These are phyloP conservation scores for Andrena bucephala DNA, from an alignment of 2,888 invertebrate species.

Conservation along the genomic window DNA sequence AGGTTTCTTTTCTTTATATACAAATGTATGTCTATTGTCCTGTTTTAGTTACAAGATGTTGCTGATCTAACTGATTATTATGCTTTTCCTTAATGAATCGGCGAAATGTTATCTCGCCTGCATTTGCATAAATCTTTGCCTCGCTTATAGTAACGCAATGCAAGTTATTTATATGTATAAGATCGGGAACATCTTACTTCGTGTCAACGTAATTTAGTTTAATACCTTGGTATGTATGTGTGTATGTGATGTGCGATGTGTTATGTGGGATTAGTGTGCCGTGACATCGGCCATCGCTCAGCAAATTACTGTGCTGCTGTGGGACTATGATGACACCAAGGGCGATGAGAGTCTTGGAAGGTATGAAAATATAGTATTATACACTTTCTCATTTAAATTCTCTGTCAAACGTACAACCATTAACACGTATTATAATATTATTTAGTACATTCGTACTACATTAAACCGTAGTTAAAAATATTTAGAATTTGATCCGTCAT, in stretches of 20 bases:
- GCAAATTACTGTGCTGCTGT: constrained; percentile 90
- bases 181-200: constrained; percentile 58
- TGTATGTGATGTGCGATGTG: constrained; percentile 83
- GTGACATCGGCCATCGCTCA: constrained; percentile 88
- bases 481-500: constrained; percentile 17
- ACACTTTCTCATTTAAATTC: constrained; percentile 26
- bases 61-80: constrained; percentile 48
- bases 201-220: constrained; percentile 62
- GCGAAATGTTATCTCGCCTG: neutral
- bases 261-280: constrained; percentile 84
- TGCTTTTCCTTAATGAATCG: constrained; percentile 3
- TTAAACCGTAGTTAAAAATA: constrained; percentile 10
- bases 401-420: constrained; percentile 22
- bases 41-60: constrained; percentile 49
- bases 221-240: constrained; percentile 72
- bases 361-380: constrained; percentile 86
- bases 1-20: neutral
- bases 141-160: neutral
- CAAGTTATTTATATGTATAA: constrained; percentile 13
- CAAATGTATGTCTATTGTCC: constrained; percentile 12
- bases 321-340: constrained; percentile 95
- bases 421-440: neutral
- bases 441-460: neutral
- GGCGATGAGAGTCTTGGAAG: constrained; percentile 95
- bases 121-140: neutral